Evolutionary conservation across 2,888 invertebrate species (phyloP).

Genomic region (Drosophila rellima): DNA sequence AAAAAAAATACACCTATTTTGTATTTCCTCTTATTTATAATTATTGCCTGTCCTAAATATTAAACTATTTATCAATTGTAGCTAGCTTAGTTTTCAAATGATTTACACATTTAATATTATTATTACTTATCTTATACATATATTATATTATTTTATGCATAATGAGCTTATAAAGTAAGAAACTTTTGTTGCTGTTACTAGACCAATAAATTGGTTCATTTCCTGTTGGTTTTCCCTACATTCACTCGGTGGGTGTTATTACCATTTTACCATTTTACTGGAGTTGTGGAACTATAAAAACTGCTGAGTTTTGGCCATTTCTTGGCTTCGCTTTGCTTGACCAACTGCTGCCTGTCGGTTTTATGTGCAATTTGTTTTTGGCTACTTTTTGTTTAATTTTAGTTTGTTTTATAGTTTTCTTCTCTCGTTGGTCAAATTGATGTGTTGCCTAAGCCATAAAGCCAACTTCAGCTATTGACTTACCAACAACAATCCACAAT

Average conservation of each 20-base stretch:
- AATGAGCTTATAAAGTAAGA: not conserved
- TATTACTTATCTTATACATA: not conserved
- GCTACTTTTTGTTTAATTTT: conserved; percentile 5
- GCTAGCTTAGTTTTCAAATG: not conserved
- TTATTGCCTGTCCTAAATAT: not conserved
- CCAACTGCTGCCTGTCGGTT: conserved; percentile 13
- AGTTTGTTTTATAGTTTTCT: conserved; percentile 3
- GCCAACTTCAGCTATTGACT: conserved; percentile 39
- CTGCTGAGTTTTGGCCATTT: conserved; percentile 16
- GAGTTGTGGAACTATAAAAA: conserved; percentile 10
- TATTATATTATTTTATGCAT: conserved; percentile 1
- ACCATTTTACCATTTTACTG: conserved; percentile 14
- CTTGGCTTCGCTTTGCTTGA: conserved; percentile 25
- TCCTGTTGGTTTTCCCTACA: conserved; percentile 44
- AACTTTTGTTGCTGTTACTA: conserved; percentile 8
- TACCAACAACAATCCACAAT: conserved; percentile 27
- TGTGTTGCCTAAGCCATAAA: conserved; percentile 28
- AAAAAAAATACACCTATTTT: no score
- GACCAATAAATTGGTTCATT: conserved; percentile 51
- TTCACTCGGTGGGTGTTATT: conserved; percentile 32
- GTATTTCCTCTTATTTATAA: not conserved
- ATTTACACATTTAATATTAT: not conserved
- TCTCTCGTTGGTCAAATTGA: conserved; percentile 7
- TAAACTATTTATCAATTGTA: not conserved
- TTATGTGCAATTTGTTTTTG: conserved; percentile 19